Base-by-base conservation (phyloP, 2,113 vertebrate species). In the Gobio gobio region DNA sequence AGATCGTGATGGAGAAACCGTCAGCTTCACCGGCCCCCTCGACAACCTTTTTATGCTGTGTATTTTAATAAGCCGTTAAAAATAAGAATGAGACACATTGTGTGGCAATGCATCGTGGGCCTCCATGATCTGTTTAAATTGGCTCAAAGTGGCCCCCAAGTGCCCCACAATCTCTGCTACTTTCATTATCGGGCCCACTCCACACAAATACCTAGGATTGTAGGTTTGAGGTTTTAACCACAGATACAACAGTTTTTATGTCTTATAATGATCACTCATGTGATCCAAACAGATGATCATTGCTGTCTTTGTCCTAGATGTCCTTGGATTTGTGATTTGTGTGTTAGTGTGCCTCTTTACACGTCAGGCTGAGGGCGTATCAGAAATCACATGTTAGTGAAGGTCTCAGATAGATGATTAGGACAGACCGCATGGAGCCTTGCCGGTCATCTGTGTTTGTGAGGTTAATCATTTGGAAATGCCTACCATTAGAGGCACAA, bases 371-470 rank as follows among this genome's bases (percentile, higher is more conserved):
- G 18, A 54, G 66, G 64, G 22, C 16, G 33, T 74, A 74, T 61
- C 7, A 22, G 7, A 22, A 56, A 56, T 22, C 86, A 87, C 87
- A 84, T 93, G 91, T 86, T 92, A 87, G 92, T 89, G 89, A 87
- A 88, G 92, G 88, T 81, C 49, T 82, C 10, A 6, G 33, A 70
- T 81, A 92, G 92, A 90, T 90, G 89, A 86, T 54, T 89, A 92
- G 92, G 89, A 86, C 89, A 93, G 92, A 94, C 92, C 90, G 75
- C 59, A 76, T 83, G 92, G 92, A 94, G 92, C 91, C 92, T 91
- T 90, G 63, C 10, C 47, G 85, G 80, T 88, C 61, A 87, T 83
- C 88, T 87, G 87, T 89, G 84, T 91, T 88, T 88, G 7, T 91
- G 91, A 85, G 91, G 91, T 90, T 90, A 88, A 91, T 90, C 82